phyloP scores from a whole-genome alignment of 2,113 vertebrate species.

The Dasyurus viverrinus region DNA sequence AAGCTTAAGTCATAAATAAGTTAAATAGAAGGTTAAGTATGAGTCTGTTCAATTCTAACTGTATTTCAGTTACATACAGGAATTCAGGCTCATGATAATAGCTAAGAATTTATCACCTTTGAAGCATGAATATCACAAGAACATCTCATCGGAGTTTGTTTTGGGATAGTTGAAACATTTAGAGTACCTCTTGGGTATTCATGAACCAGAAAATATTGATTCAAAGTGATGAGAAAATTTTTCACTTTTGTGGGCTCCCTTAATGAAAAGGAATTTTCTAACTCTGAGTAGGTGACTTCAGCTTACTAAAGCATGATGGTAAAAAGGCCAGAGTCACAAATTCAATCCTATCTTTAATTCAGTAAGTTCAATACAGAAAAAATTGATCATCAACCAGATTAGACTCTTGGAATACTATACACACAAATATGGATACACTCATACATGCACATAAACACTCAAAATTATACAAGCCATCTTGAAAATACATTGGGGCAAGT shows the following conservation, averaged over 20 bases:
- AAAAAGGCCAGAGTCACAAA: neutral
- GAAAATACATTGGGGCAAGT: neutral
- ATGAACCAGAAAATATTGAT: neutral
- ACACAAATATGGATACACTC: neutral
- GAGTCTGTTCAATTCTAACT: neutral
- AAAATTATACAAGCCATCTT: neutral
- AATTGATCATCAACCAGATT: neutral
- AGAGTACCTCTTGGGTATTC: neutral
- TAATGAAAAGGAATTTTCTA: constrained; percentile 9
- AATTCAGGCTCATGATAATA: too few relatives aligned
- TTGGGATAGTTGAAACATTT: neutral
- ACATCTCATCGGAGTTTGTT: neutral
- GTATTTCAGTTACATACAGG: too few relatives aligned
- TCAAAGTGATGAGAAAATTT: neutral
- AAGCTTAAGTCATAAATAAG: neutral
- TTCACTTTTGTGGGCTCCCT: neutral
- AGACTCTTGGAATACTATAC: neutral
- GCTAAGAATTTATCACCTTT: neutral
- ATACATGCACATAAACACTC: neutral
- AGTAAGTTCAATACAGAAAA: neutral
- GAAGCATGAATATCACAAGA: neutral
- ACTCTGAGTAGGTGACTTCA: neutral
- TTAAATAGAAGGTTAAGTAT: constrained; percentile 4
- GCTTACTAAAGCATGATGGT: neutral
- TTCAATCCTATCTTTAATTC: neutral